Percentiles rank a stretch among this genome's conserved stretches.
Conservation (phyloP, 2,888 invertebrate genomes). For the Chorisops tibialis region DNA sequence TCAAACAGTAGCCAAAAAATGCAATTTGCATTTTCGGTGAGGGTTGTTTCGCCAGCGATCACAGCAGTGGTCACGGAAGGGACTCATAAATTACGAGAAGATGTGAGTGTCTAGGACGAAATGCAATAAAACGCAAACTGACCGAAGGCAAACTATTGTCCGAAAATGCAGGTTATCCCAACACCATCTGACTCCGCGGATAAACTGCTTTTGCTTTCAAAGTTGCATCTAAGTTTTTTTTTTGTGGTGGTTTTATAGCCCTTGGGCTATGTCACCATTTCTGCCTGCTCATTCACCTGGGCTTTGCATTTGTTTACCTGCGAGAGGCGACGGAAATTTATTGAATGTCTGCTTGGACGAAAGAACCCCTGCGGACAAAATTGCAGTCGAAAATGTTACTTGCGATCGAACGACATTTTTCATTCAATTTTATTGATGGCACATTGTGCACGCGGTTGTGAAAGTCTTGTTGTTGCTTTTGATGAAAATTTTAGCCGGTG, state of each 20-base stretch:
- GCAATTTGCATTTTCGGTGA: conserved; percentile 7
- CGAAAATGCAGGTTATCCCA: conserved; percentile 11
- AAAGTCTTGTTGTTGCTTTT: too few species aligned
- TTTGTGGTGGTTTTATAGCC: neutral
- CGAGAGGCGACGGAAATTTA: conserved; percentile 21
- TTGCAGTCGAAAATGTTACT: neutral
- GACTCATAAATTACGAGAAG: conserved; percentile 22
- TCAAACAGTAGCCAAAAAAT: conserved; percentile 25
- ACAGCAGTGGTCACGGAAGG: conserved; percentile 23
- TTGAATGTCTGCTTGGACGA: conserved; percentile 2
- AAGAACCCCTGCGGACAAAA: conserved; percentile 7
- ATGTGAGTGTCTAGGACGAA: conserved; percentile 9
- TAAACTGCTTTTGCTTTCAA: neutral
- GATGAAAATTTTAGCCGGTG: too few species aligned
- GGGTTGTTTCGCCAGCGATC: conserved; percentile 4
- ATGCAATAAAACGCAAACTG: conserved; percentile 20
- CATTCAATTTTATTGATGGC: conserved; percentile 29
- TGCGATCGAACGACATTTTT: conserved; percentile 21
- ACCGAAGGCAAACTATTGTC: conserved; percentile 13
- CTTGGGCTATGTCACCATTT: neutral
- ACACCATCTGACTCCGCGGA: conserved; percentile 19
- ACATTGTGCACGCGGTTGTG: neutral
- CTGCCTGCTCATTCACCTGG: neutral
- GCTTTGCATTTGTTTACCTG: conserved; percentile 17
- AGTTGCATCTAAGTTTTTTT: neutral